phyloP scores from a whole-genome alignment of 2,113 vertebrate genomes.

The Marmota flaviventris region DNA sequence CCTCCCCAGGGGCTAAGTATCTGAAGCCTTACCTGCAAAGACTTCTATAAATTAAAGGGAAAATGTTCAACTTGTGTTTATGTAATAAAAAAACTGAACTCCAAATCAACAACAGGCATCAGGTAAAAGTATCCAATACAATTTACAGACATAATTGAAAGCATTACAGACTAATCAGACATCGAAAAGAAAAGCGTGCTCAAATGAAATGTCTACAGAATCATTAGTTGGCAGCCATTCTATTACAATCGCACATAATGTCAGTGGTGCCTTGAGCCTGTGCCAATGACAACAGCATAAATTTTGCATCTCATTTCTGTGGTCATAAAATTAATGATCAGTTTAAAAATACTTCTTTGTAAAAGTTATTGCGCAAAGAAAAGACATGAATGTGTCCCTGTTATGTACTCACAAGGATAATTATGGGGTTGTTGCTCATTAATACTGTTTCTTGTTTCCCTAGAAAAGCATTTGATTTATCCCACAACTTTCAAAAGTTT shows the following conservation, averaged over 20 bases:
- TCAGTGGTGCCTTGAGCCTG: constrained; percentile 90
- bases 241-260: constrained; percentile 91
- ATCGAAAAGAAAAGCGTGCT: constrained; percentile 91
- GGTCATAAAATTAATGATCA: constrained; percentile 94
- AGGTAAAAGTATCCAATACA: constrained; percentile 89
- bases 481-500: constrained; percentile 84
- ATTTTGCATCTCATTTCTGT: constrained; percentile 92
- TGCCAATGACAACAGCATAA: constrained; percentile 93
- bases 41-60: constrained; percentile 86
- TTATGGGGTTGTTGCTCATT: constrained; percentile 89
- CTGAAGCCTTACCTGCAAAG: constrained; percentile 85
- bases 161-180: constrained; percentile 91
- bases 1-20: constrained; percentile 78
- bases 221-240: constrained; percentile 92
- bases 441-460: constrained; percentile 88
- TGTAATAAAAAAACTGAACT: constrained; percentile 88
- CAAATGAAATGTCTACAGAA: constrained; percentile 90
- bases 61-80: constrained; percentile 86
- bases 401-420: constrained; percentile 89
- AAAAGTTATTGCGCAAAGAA: constrained; percentile 91
- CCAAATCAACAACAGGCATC: constrained; percentile 88
- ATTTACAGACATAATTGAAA: constrained; percentile 92
- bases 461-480: constrained; percentile 87
- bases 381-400: constrained; percentile 89
- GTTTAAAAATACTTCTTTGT: constrained; percentile 93